phyloP scores from a whole-genome alignment of 2,797 vertebrate species.

The Enteromius unitaeniatus region DNA sequence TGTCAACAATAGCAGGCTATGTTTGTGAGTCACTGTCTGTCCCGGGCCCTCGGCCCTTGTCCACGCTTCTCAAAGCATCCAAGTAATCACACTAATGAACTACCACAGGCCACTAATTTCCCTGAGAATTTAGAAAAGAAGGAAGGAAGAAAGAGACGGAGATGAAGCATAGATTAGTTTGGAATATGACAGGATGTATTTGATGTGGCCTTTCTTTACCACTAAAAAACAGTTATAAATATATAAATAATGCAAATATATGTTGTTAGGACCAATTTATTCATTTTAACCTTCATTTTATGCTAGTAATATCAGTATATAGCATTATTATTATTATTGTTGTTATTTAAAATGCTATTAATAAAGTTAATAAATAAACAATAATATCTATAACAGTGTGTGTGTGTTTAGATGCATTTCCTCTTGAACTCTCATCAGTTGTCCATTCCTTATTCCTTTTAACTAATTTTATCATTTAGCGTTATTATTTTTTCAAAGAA shows the following conservation, averaged over 20 bases:
- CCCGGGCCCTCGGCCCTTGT: not conserved
- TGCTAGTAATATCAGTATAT: too few relatives aligned
- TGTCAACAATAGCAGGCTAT: not conserved
- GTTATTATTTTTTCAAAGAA: too few relatives aligned
- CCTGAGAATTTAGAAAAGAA: constrained; percentile 43
- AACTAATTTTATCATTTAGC: too few relatives aligned
- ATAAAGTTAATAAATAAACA: not conserved
- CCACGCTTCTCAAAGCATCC: constrained; percentile 19
- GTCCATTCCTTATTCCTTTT: too few relatives aligned
- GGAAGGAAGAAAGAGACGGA: constrained; percentile 25
- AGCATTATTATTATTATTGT: not conserved
- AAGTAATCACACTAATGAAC: constrained; percentile 58
- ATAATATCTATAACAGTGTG: too few relatives aligned
- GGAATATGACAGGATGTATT: constrained; percentile 47
- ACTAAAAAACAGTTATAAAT: not conserved
- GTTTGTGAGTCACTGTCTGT: constrained; percentile 9
- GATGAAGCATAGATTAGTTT: constrained; percentile 46
- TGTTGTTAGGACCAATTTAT: not conserved
- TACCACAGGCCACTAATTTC: constrained; percentile 43
- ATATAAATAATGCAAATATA: not conserved
- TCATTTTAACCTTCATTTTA: not conserved
- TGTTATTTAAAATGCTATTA: not conserved
- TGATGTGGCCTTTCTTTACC: not conserved
- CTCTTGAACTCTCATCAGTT: too few relatives aligned
- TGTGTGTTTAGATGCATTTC: too few relatives aligned